Base-by-base conservation (phyloP, 2,797 vertebrate genomes). In the Dermochelys coriacea region DNA sequence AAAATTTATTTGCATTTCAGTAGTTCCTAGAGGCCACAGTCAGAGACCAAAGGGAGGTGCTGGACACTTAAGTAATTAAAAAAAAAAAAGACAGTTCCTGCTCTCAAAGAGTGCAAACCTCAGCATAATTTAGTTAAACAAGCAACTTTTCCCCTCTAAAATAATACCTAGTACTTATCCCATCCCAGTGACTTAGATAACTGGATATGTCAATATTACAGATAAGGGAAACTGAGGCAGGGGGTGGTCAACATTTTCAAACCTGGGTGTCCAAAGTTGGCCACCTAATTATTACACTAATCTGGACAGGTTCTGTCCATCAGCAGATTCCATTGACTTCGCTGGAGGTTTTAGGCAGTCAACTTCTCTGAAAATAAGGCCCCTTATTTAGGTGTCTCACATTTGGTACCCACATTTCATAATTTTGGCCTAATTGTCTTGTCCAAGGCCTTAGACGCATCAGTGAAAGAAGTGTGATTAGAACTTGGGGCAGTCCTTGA, bases 341-440 rank as follows among this genome's bases (percentile, higher is more conserved):
- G 50, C 16, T 12, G 71, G 12, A 34, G 6, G 19, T 1, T 3
- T 2, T 0, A 5, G 29, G 12, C 37, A 81, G 23, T 1, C 8
- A 4, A 0, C 41, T 47, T 12, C 3, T 34, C 52, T 7, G 3
- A 41, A 93, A 92, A 9, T 47, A 37, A 84, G 34, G 15, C 4
- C 84, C 7, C 11, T 92, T 54, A 21, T 71, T 80, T 82, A 52
- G 2, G 41, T 84, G 49, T 5, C 2, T 5, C 6, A 6, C 59
- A 45, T 52, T 1, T 3, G 7, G 59, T 74, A 21, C 3, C 54
- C 23, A 2, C 34, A 25, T 25, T 21, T 2, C 12, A 6, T 27
- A 4, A n/a, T 80, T 71, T 86, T 0, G 0, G 2, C 23, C 9
- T 78, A 2, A 21, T 74, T 88, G 37, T 37, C 41, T 89, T 91